Evolutionary conservation across 2,797 vertebrate genomes (phyloP), one percentile per base, ranked within the genome.

Genomic region (Pogonophryne albipinna): DNA sequence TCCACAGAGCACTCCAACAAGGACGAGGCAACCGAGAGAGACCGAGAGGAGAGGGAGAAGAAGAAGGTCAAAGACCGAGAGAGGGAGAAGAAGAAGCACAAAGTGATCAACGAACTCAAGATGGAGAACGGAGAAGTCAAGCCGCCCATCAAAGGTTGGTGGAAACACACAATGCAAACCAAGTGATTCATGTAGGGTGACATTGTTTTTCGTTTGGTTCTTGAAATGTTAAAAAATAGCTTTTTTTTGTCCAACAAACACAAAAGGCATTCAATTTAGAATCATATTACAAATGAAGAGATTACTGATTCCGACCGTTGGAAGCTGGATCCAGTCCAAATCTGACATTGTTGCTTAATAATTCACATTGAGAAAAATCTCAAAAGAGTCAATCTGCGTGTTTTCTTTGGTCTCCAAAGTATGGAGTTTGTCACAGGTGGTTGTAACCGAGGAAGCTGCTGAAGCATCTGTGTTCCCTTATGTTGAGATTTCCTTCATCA

Each of bases 101-200:
- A 97, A 94, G 87, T 95, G 86, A 96, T 97, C 91, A 97, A 95
- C 79, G 97, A 98, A 92, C 95, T 97, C 85, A 99, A 98, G 94
- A 96, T 97, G 90, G 97, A 99, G 91, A 99, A 99, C 34, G 98
- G 98, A 80, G 97, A 97, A 85, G 93, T 98, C 85, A 97, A 96
- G 87, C 93, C 96, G 86, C 93, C 96, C 27, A 94, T 96, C 86
- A 98, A 97, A 97, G 96, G 98, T 98, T 87, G 61, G 94, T 95
- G 66, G 67, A 59, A 67, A 64, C 52, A 20, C 50, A 51, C 50
- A 23, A 6, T 53, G 46, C 64, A 62, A 47, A 66, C 34, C 3
- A 44, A 75, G 17, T 62, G 57, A 77, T 17, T 16, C 42, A 31
- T 55, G 70, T 6, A 8, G 2, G 14, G 46, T 11, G 19, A 4